phyloP scores from a whole-genome alignment of 2,888 invertebrate genomes.

The Scrobipalpa costella region DNA sequence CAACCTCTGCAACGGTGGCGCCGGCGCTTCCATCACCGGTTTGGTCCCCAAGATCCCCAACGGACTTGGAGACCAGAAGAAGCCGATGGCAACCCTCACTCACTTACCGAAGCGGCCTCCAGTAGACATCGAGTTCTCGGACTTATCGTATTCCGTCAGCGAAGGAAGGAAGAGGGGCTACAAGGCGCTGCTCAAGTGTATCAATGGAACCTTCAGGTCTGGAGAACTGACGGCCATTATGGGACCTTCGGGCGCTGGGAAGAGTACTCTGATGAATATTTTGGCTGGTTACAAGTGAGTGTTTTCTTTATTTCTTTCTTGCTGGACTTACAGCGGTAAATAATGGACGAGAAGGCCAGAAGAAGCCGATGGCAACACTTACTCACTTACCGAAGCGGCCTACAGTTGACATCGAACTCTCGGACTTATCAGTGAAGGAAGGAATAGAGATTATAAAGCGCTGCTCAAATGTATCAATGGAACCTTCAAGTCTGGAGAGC shows the following conservation, averaged over 20 bases:
- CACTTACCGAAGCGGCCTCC: conserved; percentile 93
- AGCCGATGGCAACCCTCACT: conserved; percentile 87
- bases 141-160: conserved; percentile 93
- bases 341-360: conserved; percentile 42
- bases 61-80: conserved; percentile 85
- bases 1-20: conserved; percentile 86
- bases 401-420: conserved; percentile 94
- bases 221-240: conserved; percentile 97
- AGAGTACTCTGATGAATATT: conserved; percentile 93
- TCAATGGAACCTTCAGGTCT: conserved; percentile 93
- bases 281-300: conserved; percentile 93
- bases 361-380: conserved; percentile 87
- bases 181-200: conserved; percentile 92
- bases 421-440: conserved; percentile 90
- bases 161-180: conserved; percentile 90
- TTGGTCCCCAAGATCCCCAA: conserved; percentile 88
- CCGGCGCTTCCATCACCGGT: conserved; percentile 70
- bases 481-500: conserved; percentile 92
- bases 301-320: background rate
- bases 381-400: conserved; percentile 92
- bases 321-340: no score
- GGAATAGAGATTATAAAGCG: conserved; percentile 90
- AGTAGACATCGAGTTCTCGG: conserved; percentile 94
- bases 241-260: conserved; percentile 93
- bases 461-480: conserved; percentile 94